A percentile compares a stretch with the other conserved stretches of the same genome.
These are phyloP conservation scores for Stenolophus ochropezus DNA, from an alignment of 2,888 invertebrate genomes.

Conservation along the genomic window DNA sequence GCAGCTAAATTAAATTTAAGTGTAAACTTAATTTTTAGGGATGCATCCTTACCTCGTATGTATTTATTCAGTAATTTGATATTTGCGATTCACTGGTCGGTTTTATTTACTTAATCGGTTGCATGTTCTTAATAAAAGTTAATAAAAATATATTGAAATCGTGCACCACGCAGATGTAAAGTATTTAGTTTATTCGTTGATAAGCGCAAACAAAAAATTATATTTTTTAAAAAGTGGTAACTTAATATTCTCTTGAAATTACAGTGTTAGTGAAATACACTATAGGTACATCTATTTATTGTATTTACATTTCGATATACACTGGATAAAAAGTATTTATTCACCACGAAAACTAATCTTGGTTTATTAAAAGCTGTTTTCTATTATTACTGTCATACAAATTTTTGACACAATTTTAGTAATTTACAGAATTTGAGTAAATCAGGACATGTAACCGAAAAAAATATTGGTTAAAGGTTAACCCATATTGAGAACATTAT, in stretches of 20 bases:
- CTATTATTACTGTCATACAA: too few species aligned
- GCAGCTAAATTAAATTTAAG: background rate
- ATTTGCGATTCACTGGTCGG: background rate
- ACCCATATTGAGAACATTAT: too few species aligned
- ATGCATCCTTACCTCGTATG: background rate
- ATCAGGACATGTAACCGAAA: too few species aligned
- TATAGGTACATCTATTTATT: background rate
- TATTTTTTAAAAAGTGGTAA: background rate
- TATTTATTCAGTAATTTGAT: background rate
- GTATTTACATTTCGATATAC: too few species aligned
- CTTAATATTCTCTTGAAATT: background rate
- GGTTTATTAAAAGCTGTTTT: too few species aligned
- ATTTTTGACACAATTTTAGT: too few species aligned
- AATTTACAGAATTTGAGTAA: too few species aligned
- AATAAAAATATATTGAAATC: background rate
- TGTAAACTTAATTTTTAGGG: background rate
- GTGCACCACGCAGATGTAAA: background rate
- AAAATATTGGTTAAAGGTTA: too few species aligned
- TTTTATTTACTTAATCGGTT: background rate
- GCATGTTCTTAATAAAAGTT: background rate
- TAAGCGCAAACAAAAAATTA: background rate
- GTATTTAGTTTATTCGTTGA: background rate
- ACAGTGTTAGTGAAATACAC: background rate
- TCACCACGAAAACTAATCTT: too few species aligned
- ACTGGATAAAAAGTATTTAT: too few species aligned